phyloP scores from a whole-genome alignment of 2,888 invertebrate species.

The Oasisia sp. region DNA sequence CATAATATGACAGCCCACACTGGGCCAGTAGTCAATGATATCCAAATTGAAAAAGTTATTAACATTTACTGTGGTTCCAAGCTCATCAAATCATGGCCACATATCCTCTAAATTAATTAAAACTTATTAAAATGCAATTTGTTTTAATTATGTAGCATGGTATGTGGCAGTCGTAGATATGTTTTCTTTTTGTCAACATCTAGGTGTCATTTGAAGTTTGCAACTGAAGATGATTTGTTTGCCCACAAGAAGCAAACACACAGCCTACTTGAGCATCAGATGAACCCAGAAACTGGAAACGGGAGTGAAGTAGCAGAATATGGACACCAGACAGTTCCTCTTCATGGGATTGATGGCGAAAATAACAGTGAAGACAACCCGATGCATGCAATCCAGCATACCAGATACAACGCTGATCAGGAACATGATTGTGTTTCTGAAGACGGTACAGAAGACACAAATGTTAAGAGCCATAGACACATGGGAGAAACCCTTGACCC shows the following conservation, averaged over 20 bases:
- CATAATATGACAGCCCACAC: no score
- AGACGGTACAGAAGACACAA: slow-evolving; percentile 7
- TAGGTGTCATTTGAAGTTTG: slow-evolving; percentile 48
- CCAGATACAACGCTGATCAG: neutral
- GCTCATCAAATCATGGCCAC: no score
- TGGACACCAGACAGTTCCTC: neutral
- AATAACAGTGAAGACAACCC: neutral
- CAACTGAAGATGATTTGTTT: slow-evolving; percentile 49
- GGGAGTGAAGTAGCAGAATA: neutral
- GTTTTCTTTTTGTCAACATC: neutral
- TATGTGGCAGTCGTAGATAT: neutral
- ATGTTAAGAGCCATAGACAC: neutral
- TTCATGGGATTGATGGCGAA: neutral
- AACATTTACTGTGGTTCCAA: no score
- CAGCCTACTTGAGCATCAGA: neutral
- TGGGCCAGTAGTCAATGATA: no score
- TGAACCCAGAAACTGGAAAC: neutral
- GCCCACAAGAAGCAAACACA: slow-evolving; percentile 44
- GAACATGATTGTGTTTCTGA: neutral
- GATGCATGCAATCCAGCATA: neutral
- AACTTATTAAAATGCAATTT: no score
- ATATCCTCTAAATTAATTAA: no score
- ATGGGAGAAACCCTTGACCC: neutral
- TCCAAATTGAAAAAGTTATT: no score
- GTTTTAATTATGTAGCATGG: neutral